Conservation (phyloP, 1,140 invertebrate species). For the Drosophila parabipectinata region DNA sequence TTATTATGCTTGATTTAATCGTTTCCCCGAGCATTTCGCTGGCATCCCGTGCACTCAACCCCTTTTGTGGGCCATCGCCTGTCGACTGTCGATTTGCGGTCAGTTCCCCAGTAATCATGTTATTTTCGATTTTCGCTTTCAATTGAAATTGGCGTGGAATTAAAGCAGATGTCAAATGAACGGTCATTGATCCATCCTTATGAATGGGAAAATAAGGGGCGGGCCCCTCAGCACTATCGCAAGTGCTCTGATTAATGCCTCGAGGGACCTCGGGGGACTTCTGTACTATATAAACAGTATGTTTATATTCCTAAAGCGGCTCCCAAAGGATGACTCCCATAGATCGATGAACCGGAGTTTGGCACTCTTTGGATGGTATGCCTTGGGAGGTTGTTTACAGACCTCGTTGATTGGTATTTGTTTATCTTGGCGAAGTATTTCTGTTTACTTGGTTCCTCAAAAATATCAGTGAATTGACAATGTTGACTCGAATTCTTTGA, state of each 20-base stretch:
- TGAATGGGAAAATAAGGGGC: neutral
- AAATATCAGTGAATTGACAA: slow-evolving; percentile 43
- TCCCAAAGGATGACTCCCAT: slow-evolving; percentile 42
- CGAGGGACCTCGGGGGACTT: slow-evolving; percentile 39
- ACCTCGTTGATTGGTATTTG: slow-evolving; percentile 31
- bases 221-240: neutral
- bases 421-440: slow-evolving; percentile 53
- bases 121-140: slow-evolving; percentile 53
- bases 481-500: slow-evolving; percentile 20
- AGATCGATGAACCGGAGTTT: slow-evolving; percentile 29
- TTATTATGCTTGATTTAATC: slow-evolving; percentile 74
- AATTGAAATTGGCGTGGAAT: slow-evolving; percentile 56
- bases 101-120: slow-evolving; percentile 27
- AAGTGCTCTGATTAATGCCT: slow-evolving; percentile 65
- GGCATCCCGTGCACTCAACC: neutral
- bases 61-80: neutral
- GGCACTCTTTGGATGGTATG: slow-evolving; percentile 9
- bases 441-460: slow-evolving; percentile 52
- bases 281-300: slow-evolving; percentile 52
- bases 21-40: slow-evolving; percentile 21
- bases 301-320: slow-evolving; percentile 43
- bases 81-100: slow-evolving; percentile 53
- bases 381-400: slow-evolving; percentile 31
- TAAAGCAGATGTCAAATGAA: slow-evolving; percentile 66
- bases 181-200: slow-evolving; percentile 61